Conservation (phyloP, 2,888 invertebrate species). For the Germaria angustata region DNA sequence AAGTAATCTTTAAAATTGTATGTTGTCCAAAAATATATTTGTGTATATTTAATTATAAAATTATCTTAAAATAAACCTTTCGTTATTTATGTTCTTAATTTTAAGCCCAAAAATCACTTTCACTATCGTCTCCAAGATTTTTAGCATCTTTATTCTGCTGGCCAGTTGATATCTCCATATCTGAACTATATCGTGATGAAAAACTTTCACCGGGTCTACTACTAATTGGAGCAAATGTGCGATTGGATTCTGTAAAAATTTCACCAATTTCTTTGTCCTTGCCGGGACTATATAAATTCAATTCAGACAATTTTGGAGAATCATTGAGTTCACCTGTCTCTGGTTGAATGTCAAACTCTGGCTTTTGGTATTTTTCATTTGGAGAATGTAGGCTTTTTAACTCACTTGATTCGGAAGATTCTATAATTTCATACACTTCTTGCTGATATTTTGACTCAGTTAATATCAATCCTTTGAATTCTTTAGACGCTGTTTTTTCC, state of each 20-base stretch:
- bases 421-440: background rate
- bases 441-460: background rate
- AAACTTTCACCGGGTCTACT: conserved; percentile 13
- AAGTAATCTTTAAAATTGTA: background rate
- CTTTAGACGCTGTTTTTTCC: background rate
- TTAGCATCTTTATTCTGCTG: conserved; percentile 6
- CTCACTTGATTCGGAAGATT: conserved; percentile 27
- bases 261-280: conserved; percentile 63
- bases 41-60: background rate
- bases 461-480: background rate
- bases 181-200: conserved; percentile 47
- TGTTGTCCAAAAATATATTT: conserved; percentile 26
- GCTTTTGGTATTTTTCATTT: background rate
- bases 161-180: conserved; percentile 56
- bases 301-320: background rate
- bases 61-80: conserved; percentile 3
- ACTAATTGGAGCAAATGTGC: conserved; percentile 12
- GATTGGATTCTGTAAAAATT: conserved; percentile 46
- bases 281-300: conserved; percentile 1
- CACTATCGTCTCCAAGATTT: conserved; percentile 58
- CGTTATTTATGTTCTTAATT: background rate
- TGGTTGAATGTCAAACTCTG: background rate
- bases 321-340: conserved; percentile 22
- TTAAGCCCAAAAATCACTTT: conserved; percentile 69
- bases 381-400: background rate